Evolutionary conservation across 2,888 invertebrate species (phyloP).

Genomic region (Stenotaenia linearis): DNA sequence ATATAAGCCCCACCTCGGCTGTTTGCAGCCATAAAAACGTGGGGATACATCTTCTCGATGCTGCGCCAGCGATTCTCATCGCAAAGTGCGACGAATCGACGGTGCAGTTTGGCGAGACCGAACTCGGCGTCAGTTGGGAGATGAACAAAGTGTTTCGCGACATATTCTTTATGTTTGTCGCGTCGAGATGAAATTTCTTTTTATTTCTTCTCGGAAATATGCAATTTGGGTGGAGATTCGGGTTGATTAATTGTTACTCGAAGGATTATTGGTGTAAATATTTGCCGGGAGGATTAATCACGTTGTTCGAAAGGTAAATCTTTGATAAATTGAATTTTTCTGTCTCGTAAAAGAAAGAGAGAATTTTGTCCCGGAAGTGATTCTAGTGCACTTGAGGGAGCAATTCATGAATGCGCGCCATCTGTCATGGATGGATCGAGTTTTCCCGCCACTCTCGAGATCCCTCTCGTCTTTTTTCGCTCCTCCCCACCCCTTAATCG

Average conservation of each 20-base stretch:
- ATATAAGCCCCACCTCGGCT: conserved; percentile 6
- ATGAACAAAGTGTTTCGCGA: conserved; percentile 16
- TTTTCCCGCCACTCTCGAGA: conserved; percentile 5
- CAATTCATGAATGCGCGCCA: conserved; percentile 24
- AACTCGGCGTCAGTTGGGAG: conserved; percentile 6
- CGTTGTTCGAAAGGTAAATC: background rate
- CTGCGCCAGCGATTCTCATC: conserved; percentile 18
- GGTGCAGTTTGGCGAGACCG: background rate
- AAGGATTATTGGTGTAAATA: background rate
- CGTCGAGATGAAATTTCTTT: background rate
- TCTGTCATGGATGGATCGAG: conserved; percentile 21
- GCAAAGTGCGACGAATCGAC: background rate
- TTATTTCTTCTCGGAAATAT: background rate
- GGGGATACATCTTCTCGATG: background rate
- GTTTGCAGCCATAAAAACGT: background rate
- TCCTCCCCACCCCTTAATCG: background rate
- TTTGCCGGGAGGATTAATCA: background rate
- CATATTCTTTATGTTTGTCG: background rate
- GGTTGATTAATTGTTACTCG: background rate
- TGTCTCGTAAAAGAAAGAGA: background rate
- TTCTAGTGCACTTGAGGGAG: conserved; percentile 16
- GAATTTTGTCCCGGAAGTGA: conserved; percentile 3
- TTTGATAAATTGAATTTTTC: conserved; percentile 2
- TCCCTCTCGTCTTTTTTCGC: background rate
- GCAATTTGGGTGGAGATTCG: background rate